phyloP scores from a whole-genome alignment of 2,113 vertebrate genomes.

The Galemys pyrenaicus region DNA sequence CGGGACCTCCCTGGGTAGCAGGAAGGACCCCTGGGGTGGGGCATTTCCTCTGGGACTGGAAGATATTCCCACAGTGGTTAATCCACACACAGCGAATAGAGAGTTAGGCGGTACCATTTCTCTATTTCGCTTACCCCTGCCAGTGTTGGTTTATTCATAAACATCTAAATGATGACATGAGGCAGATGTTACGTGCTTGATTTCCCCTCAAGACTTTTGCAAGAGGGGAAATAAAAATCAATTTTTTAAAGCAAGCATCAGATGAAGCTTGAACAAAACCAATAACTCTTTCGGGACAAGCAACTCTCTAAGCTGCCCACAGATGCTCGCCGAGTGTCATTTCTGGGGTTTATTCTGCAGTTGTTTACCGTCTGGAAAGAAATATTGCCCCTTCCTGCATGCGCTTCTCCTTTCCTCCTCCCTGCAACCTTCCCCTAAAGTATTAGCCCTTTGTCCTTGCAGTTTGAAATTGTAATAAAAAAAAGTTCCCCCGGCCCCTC shows the following conservation, averaged over 20 bases:
- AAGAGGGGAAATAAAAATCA: slow-evolving; percentile 49
- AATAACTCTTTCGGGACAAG: slow-evolving; percentile 58
- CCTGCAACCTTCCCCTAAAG: background rate
- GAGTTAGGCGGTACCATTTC: accelerated
- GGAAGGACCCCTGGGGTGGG: background rate
- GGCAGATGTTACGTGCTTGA: slow-evolving; percentile 43
- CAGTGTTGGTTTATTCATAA: background rate
- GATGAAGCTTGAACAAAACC: slow-evolving; percentile 72
- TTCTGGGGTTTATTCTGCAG: slow-evolving; percentile 50
- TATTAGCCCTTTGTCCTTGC: background rate
- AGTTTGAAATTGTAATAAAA: background rate
- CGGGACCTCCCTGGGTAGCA: background rate
- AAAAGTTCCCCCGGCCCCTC: background rate
- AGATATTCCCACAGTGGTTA: background rate
- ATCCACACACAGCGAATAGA: background rate
- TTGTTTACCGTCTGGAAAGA: slow-evolving; percentile 60
- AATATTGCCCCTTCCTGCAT: slow-evolving; percentile 27
- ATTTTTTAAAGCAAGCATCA: slow-evolving; percentile 56
- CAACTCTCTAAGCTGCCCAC: slow-evolving; percentile 55
- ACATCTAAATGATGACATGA: background rate
- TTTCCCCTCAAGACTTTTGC: slow-evolving; percentile 47
- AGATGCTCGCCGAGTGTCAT: background rate
- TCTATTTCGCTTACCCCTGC: background rate
- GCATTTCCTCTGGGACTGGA: background rate
- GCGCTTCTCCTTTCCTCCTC: background rate